These are phyloP conservation scores for Diorhabda carinulata DNA, from an alignment of 1,140 invertebrate genomes.

Conservation along the genomic window DNA sequence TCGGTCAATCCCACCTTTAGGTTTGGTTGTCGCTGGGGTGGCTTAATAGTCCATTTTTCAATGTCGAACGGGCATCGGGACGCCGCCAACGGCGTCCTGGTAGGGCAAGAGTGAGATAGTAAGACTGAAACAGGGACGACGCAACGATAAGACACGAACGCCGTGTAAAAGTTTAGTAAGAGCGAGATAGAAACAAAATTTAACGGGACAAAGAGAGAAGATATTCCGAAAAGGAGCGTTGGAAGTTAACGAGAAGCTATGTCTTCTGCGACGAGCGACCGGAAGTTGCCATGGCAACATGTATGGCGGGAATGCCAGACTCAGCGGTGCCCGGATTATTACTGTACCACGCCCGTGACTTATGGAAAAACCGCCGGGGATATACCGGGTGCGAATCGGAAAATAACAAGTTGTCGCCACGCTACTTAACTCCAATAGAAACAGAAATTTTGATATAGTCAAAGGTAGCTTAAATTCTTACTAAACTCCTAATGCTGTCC, in stretches of 20 bases:
- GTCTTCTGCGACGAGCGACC: constrained; percentile 14
- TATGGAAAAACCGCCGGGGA: constrained; percentile 7
- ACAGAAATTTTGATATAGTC: too few relatives aligned
- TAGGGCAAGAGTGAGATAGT: background rate
- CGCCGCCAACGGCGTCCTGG: too few relatives aligned
- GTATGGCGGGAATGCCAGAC: constrained; percentile 32
- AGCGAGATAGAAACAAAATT: background rate
- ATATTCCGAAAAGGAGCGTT: background rate
- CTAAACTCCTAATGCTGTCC: too few relatives aligned
- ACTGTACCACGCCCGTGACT: constrained; percentile 1
- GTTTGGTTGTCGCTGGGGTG: background rate
- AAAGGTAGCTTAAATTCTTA: too few relatives aligned
- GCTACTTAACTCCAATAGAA: too few relatives aligned
- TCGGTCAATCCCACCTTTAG: background rate
- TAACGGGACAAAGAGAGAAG: background rate
- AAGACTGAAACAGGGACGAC: background rate
- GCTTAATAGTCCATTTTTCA: background rate
- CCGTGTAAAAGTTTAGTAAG: background rate
- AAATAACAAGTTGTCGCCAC: background rate
- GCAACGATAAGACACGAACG: too few relatives aligned
- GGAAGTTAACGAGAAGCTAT: constrained; percentile 7
- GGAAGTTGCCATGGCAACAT: constrained; percentile 29
- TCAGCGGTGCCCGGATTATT: constrained; percentile 25
- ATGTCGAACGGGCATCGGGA: constrained; percentile 1
- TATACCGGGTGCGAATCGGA: constrained; percentile 3